These are phyloP conservation scores for Cyprichromis sp. DNA, from an alignment of 2,113 vertebrate genomes.

Conservation along the genomic window DNA sequence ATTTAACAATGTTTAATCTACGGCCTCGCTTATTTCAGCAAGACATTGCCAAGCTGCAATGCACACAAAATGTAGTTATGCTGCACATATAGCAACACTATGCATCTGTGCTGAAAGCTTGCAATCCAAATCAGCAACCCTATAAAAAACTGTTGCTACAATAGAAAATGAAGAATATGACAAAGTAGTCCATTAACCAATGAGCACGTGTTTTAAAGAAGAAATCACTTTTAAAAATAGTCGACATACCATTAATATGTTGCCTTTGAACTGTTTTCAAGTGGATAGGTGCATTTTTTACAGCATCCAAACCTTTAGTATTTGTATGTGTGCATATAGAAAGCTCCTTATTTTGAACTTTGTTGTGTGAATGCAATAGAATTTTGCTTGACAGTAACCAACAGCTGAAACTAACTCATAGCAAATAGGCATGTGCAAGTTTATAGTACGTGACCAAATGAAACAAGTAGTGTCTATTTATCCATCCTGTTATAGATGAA, in stretches of 20 bases:
- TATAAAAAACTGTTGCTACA: background rate
- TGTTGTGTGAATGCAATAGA: background rate
- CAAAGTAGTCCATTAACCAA: background rate
- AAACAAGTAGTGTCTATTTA: background rate
- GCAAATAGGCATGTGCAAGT: background rate
- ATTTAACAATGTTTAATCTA: background rate
- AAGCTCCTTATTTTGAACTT: conserved; percentile 58
- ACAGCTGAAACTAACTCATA: background rate
- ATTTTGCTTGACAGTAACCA: background rate
- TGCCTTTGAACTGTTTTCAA: background rate
- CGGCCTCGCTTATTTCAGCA: background rate
- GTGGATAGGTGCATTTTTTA: background rate
- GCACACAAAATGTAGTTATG: background rate
- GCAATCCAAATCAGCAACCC: background rate
- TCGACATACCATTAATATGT: background rate
- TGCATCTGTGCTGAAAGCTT: background rate
- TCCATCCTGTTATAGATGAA: background rate
- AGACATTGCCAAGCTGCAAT: background rate
- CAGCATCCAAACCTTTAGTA: background rate
- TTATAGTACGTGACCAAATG: background rate
- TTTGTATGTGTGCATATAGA: conserved; percentile 14
- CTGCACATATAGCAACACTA: background rate
- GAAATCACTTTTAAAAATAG: background rate
- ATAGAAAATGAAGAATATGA: background rate
- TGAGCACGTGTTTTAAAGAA: background rate